phyloP scores from a whole-genome alignment of 2,113 vertebrate species.

The Panurus biarmicus region DNA sequence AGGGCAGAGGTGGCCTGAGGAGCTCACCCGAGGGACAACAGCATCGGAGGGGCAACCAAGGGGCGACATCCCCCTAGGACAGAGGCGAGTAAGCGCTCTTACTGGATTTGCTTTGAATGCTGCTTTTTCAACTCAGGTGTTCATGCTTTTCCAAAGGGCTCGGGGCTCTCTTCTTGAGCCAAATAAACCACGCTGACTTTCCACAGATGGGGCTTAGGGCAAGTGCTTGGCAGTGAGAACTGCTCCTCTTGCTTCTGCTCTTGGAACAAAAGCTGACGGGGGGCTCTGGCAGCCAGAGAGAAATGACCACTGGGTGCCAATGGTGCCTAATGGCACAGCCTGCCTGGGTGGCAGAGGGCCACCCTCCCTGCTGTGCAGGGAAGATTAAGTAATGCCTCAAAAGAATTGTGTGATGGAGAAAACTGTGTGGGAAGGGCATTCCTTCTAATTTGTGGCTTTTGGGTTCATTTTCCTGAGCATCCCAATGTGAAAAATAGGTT shows the following conservation, averaged over 20 bases:
- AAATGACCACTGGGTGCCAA: background rate
- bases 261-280: background rate
- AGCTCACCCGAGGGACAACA: background rate
- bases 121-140: background rate
- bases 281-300: background rate
- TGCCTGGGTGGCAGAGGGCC: background rate
- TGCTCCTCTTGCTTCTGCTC: background rate
- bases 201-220: background rate
- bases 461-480: background rate
- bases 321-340: background rate
- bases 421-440: background rate
- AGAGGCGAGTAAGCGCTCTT: background rate
- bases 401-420: background rate
- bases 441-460: background rate
- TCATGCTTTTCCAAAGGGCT: background rate
- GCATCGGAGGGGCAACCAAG: accelerated
- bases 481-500: background rate
- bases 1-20: background rate
- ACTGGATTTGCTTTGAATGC: background rate
- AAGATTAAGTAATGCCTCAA: background rate
- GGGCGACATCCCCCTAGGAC: accelerated
- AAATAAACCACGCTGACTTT: background rate
- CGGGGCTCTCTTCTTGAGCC: background rate
- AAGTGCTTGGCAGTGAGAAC: background rate
- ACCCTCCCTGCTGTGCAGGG: background rate